These are phyloP conservation scores for Trilocha varians DNA, from an alignment of 2,888 invertebrate genomes.

Conservation along the genomic window DNA sequence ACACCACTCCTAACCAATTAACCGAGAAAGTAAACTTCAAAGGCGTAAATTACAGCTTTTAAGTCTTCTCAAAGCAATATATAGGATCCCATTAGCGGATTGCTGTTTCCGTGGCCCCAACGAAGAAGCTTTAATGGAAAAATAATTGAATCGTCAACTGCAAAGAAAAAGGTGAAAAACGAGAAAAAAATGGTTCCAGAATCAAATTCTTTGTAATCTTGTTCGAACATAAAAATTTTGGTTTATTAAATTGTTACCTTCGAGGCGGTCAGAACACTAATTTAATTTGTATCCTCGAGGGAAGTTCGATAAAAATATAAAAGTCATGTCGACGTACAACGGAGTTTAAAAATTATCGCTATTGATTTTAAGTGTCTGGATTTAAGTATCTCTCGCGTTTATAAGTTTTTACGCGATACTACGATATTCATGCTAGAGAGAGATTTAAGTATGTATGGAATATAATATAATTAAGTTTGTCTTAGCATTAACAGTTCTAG, in stretches of 20 bases:
- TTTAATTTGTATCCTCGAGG: background rate
- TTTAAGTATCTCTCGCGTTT: too few relatives aligned
- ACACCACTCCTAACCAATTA: slow-evolving; percentile 4
- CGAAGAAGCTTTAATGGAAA: slow-evolving; percentile 20
- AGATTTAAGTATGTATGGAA: too few relatives aligned
- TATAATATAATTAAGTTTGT: too few relatives aligned
- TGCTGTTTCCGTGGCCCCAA: slow-evolving; percentile 6
- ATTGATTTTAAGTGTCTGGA: too few relatives aligned
- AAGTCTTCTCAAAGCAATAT: slow-evolving; percentile 2
- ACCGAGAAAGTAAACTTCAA: slow-evolving; percentile 4
- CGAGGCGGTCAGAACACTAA: background rate
- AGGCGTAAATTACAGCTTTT: slow-evolving; percentile 6
- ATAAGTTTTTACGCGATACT: too few relatives aligned
- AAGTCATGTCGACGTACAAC: too few relatives aligned
- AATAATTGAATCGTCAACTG: slow-evolving; percentile 22
- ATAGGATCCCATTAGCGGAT: slow-evolving; percentile 4
- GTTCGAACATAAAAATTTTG: background rate
- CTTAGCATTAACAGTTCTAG: too few relatives aligned
- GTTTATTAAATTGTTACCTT: background rate
- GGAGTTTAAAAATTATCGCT: too few relatives aligned
- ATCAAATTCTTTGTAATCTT: background rate
- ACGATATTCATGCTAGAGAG: too few relatives aligned
- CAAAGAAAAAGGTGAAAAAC: slow-evolving; percentile 20
- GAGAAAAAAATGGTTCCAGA: background rate
- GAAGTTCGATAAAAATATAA: too few relatives aligned